Percentiles rank a stretch among this genome's conserved stretches.
Evolutionary conservation across 2,888 invertebrate species (phyloP).

Genomic region (Meandrusa payeni): DNA sequence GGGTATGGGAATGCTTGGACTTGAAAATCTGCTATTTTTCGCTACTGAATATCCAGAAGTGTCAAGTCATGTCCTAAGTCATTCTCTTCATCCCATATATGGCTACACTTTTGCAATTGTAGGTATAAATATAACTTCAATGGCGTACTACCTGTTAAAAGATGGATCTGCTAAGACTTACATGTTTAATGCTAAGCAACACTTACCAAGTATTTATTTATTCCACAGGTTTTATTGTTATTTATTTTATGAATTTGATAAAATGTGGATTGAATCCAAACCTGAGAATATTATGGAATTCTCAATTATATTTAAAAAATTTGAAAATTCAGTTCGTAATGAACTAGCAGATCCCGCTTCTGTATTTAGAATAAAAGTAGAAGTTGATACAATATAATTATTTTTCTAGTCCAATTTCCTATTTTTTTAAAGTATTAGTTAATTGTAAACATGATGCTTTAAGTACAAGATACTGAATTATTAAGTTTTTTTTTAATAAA

Average conservation of each 20-base stretch:
- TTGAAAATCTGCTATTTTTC: constrained; percentile 95
- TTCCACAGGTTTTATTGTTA: constrained; percentile 98
- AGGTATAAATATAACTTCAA: constrained; percentile 96
- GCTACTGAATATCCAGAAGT: constrained; percentile 89
- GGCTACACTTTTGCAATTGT: constrained; percentile 95
- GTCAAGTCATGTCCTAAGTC: constrained; percentile 90
- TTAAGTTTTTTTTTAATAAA: constrained; percentile 1
- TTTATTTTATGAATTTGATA: constrained; percentile 96
- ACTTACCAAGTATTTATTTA: constrained; percentile 84
- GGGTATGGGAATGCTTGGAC: constrained; percentile 97
- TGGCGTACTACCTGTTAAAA: constrained; percentile 91
- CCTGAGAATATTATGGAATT: constrained; percentile 98
- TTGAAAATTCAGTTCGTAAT: constrained; percentile 87
- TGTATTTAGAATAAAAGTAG: constrained; percentile 89
- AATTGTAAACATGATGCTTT: constrained; percentile 5
- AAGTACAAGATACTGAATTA: background rate
- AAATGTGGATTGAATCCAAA: constrained; percentile 95
- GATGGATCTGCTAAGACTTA: constrained; percentile 93
- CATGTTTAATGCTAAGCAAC: constrained; percentile 90
- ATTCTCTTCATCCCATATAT: constrained; percentile 93
- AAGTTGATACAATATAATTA: constrained; percentile 82
- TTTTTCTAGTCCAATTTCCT: constrained; percentile 20
- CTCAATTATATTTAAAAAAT: constrained; percentile 91
- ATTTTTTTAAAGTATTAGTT: constrained; percentile 3
- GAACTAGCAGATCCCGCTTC: constrained; percentile 85